These are phyloP conservation scores for Dusona sp. DNA, from an alignment of 2,888 invertebrate genomes.

Conservation along the genomic window DNA sequence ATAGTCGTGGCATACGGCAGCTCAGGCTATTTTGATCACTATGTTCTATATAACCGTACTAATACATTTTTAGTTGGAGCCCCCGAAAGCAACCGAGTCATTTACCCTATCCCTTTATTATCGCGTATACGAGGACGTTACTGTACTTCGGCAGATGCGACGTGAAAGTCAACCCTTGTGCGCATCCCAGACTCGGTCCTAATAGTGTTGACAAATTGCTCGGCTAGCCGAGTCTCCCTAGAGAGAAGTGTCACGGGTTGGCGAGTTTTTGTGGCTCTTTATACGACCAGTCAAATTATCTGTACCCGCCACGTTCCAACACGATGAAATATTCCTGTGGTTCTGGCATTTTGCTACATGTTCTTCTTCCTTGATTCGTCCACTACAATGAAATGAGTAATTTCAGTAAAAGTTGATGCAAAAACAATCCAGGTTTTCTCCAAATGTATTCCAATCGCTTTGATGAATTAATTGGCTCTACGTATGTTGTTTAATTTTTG, in stretches of 20 bases:
- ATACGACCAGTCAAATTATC: conserved; percentile 64
- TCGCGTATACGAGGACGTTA: conserved; percentile 71
- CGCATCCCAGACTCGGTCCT: conserved; percentile 71
- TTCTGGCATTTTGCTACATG: conserved; percentile 33
- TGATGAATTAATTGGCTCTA: background rate
- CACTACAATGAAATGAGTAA: background rate
- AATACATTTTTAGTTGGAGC: conserved; percentile 71
- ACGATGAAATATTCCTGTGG: conserved; percentile 51
- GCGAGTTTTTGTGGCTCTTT: conserved; percentile 63
- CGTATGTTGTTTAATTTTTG: background rate
- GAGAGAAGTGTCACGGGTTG: conserved; percentile 72
- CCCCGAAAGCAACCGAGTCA: conserved; percentile 75
- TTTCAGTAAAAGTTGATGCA: conserved; percentile 1
- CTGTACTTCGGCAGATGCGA: conserved; percentile 81
- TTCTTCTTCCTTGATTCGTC: conserved; percentile 37
- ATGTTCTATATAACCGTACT: conserved; percentile 28
- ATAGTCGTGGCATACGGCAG: conserved; percentile 78
- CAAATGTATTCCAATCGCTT: background rate
- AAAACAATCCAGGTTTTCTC: background rate
- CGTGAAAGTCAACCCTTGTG: conserved; percentile 81
- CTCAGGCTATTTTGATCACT: conserved; percentile 40
- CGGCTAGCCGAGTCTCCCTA: conserved; percentile 82
- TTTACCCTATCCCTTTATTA: conserved; percentile 84
- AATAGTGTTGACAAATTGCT: conserved; percentile 85
- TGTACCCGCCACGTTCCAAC: conserved; percentile 40